Evolutionary conservation across 2,797 vertebrate genomes (phyloP).

Genomic region (Tokudaia tokunoshimensis): DNA sequence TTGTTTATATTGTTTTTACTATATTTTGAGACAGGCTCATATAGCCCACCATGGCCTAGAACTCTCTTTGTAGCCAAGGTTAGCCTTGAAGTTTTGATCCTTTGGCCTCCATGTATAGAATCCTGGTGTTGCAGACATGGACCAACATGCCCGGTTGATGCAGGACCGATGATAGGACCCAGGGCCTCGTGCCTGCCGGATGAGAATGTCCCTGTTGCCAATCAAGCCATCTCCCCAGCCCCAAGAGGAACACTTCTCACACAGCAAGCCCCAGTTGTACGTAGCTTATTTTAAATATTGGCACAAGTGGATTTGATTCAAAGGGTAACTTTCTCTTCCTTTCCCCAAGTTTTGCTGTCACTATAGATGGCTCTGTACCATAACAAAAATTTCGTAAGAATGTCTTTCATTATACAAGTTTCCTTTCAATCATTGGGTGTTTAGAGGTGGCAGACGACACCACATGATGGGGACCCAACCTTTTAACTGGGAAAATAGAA

Average conservation of each 20-base stretch:
- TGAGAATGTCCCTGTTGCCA: not conserved
- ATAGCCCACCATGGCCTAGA: not conserved
- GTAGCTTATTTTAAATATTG: constrained; percentile 46
- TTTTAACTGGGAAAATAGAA: constrained; percentile 17
- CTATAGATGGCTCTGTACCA: constrained; percentile 43
- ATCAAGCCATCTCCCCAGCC: not conserved
- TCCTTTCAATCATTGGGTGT: constrained; percentile 53
- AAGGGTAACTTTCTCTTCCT: not conserved
- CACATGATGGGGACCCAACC: not conserved
- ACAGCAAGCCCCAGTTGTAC: not conserved
- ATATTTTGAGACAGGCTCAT: not conserved
- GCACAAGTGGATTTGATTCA: not conserved
- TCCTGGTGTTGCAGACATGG: not conserved
- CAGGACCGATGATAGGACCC: too few relatives aligned
- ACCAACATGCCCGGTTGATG: not conserved
- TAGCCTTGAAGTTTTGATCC: not conserved
- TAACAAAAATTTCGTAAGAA: constrained; percentile 47
- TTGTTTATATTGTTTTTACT: not conserved
- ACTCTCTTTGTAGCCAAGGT: not conserved
- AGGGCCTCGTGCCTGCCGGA: not conserved
- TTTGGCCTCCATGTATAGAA: not conserved
- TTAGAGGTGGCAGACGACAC: not conserved
- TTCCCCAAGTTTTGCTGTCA: constrained; percentile 48
- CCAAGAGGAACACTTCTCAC: not conserved
- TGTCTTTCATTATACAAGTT: constrained; percentile 23